Evolutionary conservation across 2,888 invertebrate species (phyloP).

Genomic region (Aporophyla lueneburgensis): DNA sequence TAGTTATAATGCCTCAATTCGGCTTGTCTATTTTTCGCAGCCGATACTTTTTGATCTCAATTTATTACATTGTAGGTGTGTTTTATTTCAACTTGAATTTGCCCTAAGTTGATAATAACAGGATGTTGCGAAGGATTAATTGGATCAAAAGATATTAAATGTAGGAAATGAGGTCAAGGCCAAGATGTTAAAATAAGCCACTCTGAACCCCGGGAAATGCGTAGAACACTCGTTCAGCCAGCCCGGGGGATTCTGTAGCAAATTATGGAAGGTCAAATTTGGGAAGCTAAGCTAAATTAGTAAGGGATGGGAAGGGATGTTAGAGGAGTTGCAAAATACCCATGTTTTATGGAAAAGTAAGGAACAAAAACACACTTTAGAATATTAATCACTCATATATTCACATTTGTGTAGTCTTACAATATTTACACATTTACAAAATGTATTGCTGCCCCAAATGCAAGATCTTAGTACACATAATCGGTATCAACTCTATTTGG

Average conservation of each 20-base stretch:
- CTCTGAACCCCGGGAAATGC: constrained; percentile 26
- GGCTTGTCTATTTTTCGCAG: too few relatives aligned
- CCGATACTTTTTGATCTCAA: background rate
- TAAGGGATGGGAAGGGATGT: background rate
- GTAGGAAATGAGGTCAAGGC: constrained; percentile 35
- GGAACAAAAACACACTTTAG: constrained; percentile 67
- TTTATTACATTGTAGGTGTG: background rate
- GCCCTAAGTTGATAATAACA: background rate
- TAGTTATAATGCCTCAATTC: background rate
- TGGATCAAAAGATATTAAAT: constrained; percentile 10
- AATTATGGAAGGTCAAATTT: constrained; percentile 7
- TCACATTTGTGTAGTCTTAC: constrained; percentile 82
- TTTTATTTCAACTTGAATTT: background rate
- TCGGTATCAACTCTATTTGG: constrained; percentile 44
- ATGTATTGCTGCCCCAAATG: constrained; percentile 68
- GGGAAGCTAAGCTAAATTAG: background rate
- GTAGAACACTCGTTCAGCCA: background rate
- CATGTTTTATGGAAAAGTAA: background rate
- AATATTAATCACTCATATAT: constrained; percentile 88
- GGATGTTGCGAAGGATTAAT: background rate
- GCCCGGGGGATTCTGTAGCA: constrained; percentile 5
- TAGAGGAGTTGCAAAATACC: background rate
- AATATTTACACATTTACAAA: constrained; percentile 88
- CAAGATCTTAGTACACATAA: constrained; percentile 49
- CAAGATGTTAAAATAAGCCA: constrained; percentile 1